Evolutionary conservation across 1,140 invertebrate genomes (phyloP), one percentile per base, ranked within the genome.

Genomic region (Hormaphis cornu): DNA sequence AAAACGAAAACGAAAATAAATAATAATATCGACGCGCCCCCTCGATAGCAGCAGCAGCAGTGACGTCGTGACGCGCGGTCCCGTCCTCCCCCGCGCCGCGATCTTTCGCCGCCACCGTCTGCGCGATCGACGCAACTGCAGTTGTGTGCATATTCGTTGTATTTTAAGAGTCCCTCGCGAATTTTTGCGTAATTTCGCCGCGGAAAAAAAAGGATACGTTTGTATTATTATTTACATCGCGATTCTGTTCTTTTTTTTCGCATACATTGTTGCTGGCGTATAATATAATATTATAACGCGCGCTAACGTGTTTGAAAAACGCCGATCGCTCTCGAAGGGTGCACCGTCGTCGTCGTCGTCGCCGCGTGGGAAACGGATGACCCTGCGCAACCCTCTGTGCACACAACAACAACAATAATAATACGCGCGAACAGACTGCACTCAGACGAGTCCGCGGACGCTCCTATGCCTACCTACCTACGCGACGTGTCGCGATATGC

Each of bases 341-440:
- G n/a, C n/a, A n/a, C n/a, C n/a, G n/a, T 28, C 48, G 33, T 44
- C 28, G 28, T 46, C 42, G 1, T n/a, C 48, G 26, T 30, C 50
- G 14, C 22, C 33, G 54, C 54, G 61, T 66, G 61, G 61, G 61
- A 66, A 61, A 66, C 61, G 42, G 61, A 66, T 66, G 61, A 66
- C 61, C 61, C 44, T n/a, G 26, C 26, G 42, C 59, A 20, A 63
- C 44, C 59, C 18, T 30, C 12, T n/a, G 22, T 50, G 9, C 14
- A 50, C 16, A 24, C 18, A 24, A n/a, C n/a, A n/a, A n/a, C n/a
- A n/a, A n/a, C n/a, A n/a, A n/a, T n/a, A n/a, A n/a, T n/a, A n/a
- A n/a, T n/a, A n/a, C n/a, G n/a, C n/a, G n/a, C n/a, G n/a, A n/a
- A n/a, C n/a, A n/a, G n/a, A n/a, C n/a, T 30, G 22, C 28, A 46